A percentile compares a stretch with the other conserved stretches of the same genome.
These are phyloP conservation scores for Papilio aristodemus DNA, from an alignment of 1,140 invertebrate species.

Conservation along the genomic window DNA sequence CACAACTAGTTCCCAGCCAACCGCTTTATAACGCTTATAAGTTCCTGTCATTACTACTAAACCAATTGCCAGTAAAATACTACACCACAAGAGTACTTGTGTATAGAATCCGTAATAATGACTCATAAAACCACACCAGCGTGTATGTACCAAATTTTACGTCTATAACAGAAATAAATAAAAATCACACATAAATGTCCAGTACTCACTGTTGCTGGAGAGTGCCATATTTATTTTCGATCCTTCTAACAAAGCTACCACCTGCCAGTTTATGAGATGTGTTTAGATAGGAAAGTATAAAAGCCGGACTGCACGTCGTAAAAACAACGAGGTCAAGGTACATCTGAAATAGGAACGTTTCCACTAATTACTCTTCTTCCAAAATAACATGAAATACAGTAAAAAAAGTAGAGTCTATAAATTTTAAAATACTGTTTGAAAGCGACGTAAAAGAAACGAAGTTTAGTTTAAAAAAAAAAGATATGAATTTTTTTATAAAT, in stretches of 20 bases:
- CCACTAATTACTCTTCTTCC: conserved; percentile 62
- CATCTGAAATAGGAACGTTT: conserved; percentile 64
- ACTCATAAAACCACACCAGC: conserved; percentile 15
- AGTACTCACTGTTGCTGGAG: conserved; percentile 2
- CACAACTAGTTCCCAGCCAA: conserved; percentile 29
- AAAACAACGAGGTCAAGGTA: conserved; percentile 75
- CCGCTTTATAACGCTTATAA: conserved; percentile 41
- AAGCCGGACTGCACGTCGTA: conserved; percentile 63
- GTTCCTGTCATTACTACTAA: conserved; percentile 52
- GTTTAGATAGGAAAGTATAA: conserved; percentile 68
- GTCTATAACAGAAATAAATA: conserved; percentile 14
- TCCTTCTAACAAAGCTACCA: conserved; percentile 43
- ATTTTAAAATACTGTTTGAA: not conserved
- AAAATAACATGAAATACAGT: conserved; percentile 31
- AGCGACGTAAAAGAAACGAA: not conserved
- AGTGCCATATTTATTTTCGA: conserved; percentile 30
- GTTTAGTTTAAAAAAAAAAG: not conserved
- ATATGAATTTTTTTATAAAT: not conserved
- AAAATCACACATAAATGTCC: conserved; percentile 24
- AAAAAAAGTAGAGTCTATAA: conserved; percentile 12
- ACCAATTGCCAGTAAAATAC: conserved; percentile 43
- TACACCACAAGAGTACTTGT: not conserved
- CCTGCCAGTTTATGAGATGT: conserved; percentile 58
- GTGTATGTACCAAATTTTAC: not conserved
- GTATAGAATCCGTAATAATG: conserved; percentile 22